Evolutionary conservation across 1,140 invertebrate genomes (phyloP), one percentile per base, ranked within the genome.

Genomic region (Leptonema lineaticorne): DNA sequence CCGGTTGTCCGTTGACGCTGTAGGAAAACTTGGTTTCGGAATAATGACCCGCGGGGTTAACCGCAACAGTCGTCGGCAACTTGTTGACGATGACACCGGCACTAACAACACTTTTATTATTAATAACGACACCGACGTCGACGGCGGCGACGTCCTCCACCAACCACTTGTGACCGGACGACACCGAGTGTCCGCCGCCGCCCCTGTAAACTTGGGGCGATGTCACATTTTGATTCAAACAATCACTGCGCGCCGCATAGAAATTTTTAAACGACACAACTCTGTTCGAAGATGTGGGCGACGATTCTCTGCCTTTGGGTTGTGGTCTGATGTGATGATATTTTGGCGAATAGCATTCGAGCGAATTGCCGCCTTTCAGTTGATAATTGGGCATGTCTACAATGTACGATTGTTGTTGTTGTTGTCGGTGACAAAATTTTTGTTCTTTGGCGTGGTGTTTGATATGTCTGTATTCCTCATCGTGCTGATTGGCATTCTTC

Each of bases 281-380:
- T 7, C 57, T 29, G 11, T n/a, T 27, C 22, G 45, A 27, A 27
- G 58, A 24, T 46, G 18, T 29, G 24, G 8, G 2, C 24, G 33
- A 4, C 9, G 58, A n/a, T n/a, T 62, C 59, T 33, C 67, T 56
- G 26, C 70, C 70, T 46, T 63, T 67, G 16, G 70, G 62, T 33
- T 69, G 73, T 2, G 81, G 80, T 74, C 81, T 77, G 70, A 83
- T 81, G 65, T 81, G 81, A 71, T 83, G 81, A 69, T 83, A 83
- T 63, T 76, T 75, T n/a, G 81, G 81, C 45, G 82, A 81, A 68
- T 82, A 83, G 77, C 80, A 80, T 76, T 83, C 81, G 7, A 83
- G 76, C 76, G 78, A 74, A 67, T 77, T 77, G 9, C 78, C 71
- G 1, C 77, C 75, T 75, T 64, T 64, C 2, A 33, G 7, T 26